Base-by-base conservation (phyloP, 2,113 vertebrate species). In the Cariama cristata region DNA sequence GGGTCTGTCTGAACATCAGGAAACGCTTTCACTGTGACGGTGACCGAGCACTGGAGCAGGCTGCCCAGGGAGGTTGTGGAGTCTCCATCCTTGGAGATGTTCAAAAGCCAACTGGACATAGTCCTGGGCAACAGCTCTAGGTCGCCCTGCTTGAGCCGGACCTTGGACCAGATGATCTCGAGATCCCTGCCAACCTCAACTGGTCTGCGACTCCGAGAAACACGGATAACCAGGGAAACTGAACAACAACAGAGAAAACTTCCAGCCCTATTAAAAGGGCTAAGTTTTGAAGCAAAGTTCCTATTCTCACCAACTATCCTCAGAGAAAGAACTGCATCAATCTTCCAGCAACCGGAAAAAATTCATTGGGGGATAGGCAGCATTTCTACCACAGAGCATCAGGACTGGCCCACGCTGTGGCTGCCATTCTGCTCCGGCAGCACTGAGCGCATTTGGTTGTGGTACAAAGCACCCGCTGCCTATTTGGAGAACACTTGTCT, bases 371-470 rank as follows among this genome's bases (percentile, higher is more conserved):
- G 15, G 20, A n/a, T 19, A 33, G 22, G 14, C 27, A 27, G 42
- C 45, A 16, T 49, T 82, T 56, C 22, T 8, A 33, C 27, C 0
- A 0, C 32, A 23, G 45, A 63, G 22, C 62, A 74, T 45, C 42
- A 30, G 2, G 40, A 35, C 16, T 35, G 60, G 21, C 42, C 50
- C n/a, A 11, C 17, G 4, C 18, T 28, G n/a, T 0, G 3, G 55
- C n/a, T 82, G 75, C 38, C 8, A 4, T 19, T 12, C 24, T 19
- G 56, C 27, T 49, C 50, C 8, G 22, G 72, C 18, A 60, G 55
- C 14, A 12, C 42, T 0, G 6, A 17, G 49, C 2, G 9, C 0
- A 0, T 32, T 35, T 26, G 30, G 23, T 5, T 11, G 12, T 12
- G 64, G 50, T 4, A 50, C 47, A 30, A 6, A 40, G 74, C 49